These are phyloP conservation scores for Spodoptera picta DNA, from an alignment of 2,888 invertebrate species.

Conservation along the genomic window DNA sequence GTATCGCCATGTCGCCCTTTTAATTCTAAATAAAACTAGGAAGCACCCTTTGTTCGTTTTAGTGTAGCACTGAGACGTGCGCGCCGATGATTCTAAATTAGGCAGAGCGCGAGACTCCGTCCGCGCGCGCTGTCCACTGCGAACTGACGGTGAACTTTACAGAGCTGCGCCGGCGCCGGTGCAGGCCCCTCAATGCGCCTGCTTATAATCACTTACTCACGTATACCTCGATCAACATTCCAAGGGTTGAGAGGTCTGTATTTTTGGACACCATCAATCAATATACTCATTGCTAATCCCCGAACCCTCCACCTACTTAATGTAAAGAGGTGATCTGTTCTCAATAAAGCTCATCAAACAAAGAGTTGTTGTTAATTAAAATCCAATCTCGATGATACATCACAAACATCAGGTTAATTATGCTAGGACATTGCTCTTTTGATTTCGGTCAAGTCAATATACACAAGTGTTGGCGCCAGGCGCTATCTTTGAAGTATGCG, in stretches of 20 bases:
- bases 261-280: conserved; percentile 74
- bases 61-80: conserved; percentile 59
- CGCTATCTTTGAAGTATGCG: conserved; percentile 60
- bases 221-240: conserved; percentile 74
- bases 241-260: conserved; percentile 72
- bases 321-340: conserved; percentile 15
- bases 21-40: conserved; percentile 80
- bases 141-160: conserved; percentile 73
- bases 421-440: conserved; percentile 74
- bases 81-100: conserved; percentile 58
- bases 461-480: conserved; percentile 52
- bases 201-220: conserved; percentile 69
- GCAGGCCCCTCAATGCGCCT: conserved; percentile 65
- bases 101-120: conserved; percentile 63
- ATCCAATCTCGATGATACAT: conserved; percentile 24
- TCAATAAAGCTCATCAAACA: conserved; percentile 27
- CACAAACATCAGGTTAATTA: conserved; percentile 41
- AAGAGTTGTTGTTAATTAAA: conserved; percentile 24
- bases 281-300: conserved; percentile 36
- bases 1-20: conserved; percentile 75
- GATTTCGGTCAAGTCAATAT: conserved; percentile 77
- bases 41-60: conserved; percentile 77
- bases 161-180: conserved; percentile 68
- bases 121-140: conserved; percentile 67
- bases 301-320: background rate